phyloP scores from a whole-genome alignment of 2,888 invertebrate species.

The Tachystola acroxantha region DNA sequence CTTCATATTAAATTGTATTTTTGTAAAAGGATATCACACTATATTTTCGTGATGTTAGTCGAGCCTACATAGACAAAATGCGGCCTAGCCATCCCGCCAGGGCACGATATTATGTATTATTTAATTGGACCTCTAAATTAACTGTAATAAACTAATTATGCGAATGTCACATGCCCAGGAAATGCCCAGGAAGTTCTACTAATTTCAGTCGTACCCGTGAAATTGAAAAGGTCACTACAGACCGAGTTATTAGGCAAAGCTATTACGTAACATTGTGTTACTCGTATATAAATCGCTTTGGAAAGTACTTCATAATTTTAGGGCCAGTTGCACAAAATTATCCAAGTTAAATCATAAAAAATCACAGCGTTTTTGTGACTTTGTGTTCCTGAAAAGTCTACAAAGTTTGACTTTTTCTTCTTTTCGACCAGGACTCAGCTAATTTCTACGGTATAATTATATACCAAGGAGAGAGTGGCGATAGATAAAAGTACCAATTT shows the following conservation, averaged over 20 bases:
- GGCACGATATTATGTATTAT: constrained; percentile 21
- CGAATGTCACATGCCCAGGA: constrained; percentile 14
- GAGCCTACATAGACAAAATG: constrained; percentile 16
- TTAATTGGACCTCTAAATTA: constrained; percentile 30
- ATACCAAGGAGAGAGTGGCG: too few species aligned
- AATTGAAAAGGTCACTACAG: constrained; percentile 25
- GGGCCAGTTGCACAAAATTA: too few species aligned
- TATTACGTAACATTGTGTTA: too few species aligned
- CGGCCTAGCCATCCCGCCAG: constrained; percentile 12
- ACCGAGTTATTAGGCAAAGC: background rate
- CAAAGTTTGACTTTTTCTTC: too few species aligned
- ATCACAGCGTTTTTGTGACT: too few species aligned
- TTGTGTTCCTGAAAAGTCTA: too few species aligned
- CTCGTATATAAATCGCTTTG: too few species aligned
- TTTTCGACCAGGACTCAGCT: too few species aligned
- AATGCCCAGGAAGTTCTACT: constrained; percentile 14
- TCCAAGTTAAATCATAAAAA: too few species aligned
- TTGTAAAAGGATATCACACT: background rate
- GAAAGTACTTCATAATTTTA: too few species aligned
- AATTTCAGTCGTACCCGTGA: constrained; percentile 13
- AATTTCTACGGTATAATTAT: too few species aligned
- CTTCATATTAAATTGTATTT: constrained; percentile 42
- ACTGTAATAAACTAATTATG: constrained; percentile 17
- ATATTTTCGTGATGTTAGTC: constrained; percentile 6
- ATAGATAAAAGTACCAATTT: too few species aligned